These are phyloP conservation scores for Drosophila teissieri DNA, from an alignment of 1,140 invertebrate species.

Conservation along the genomic window DNA sequence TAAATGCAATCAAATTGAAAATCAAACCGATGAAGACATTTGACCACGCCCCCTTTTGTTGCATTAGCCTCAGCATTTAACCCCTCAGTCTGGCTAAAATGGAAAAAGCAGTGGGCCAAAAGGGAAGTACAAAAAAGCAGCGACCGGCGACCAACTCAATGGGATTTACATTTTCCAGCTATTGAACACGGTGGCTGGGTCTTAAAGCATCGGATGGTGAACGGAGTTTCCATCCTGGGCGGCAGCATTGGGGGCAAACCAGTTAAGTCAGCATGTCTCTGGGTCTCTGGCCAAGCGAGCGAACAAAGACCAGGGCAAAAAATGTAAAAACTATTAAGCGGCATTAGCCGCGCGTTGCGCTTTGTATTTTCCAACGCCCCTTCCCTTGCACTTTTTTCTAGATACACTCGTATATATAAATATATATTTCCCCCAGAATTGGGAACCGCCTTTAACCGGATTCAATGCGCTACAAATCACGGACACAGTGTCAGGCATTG, in stretches of 20 bases:
- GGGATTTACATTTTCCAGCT: slow-evolving; percentile 81
- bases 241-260: slow-evolving; percentile 54
- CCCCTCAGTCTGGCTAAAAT: slow-evolving; percentile 27
- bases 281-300: slow-evolving; percentile 38
- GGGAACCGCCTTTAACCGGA: slow-evolving; percentile 24
- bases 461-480: slow-evolving; percentile 52
- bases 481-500: slow-evolving; percentile 23
- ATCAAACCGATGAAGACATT: slow-evolving; percentile 78
- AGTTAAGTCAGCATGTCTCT: slow-evolving; percentile 76
- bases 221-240: slow-evolving; percentile 11
- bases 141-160: slow-evolving; percentile 63
- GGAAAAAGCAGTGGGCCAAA: slow-evolving; percentile 14
- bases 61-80: slow-evolving; percentile 55
- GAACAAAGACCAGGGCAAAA: slow-evolving; percentile 66
- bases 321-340: slow-evolving; percentile 83
- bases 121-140: slow-evolving; percentile 44
- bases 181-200: slow-evolving; percentile 64
- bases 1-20: slow-evolving; percentile 81
- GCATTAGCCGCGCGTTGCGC: slow-evolving; percentile 77
- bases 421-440: slow-evolving; percentile 6
- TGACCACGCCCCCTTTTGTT: slow-evolving; percentile 57
- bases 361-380: slow-evolving; percentile 60
- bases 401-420: background rate
- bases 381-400: background rate
- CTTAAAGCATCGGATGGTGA: slow-evolving; percentile 45